Base-by-base conservation (phyloP, 64 coral and sea anemone species). In the Orbicella faveolata region DNA sequence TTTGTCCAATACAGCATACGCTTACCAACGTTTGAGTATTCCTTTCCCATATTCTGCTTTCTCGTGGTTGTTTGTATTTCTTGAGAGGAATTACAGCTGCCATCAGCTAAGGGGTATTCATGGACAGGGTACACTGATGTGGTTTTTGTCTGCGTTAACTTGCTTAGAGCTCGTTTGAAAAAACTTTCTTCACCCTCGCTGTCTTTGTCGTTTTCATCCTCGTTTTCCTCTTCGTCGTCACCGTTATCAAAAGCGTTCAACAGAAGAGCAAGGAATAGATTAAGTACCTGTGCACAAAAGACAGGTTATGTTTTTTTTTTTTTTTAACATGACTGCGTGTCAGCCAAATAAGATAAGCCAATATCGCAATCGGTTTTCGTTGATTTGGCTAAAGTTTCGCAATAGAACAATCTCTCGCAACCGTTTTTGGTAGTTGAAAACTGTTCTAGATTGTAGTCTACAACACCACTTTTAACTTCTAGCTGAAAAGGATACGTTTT, bases 201-300 rank as follows among this genome's bases (percentile, higher is more conserved):
- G 6, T 52, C 82, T 3, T 79, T 57, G 19, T 79, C 84, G 26
- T 76, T 33, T 23, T 85, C 75, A 23, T 75, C 68, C 14, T 63
- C 81, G 35, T 84, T 80, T n/a, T 84, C 81, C 1, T 77, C 89
- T 15, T 77, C 75, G 3, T 91, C 89, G 16, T 91, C 90, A 14
- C 86, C 90, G 63, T 74, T 87, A 61, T 92, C 90, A 74, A 92
- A 92, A 1, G 90, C 90, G 64, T 92, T 92, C 30, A 92, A 44
- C 18, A 92, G 62, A 39, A 92, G 63, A 15, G 90, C 90, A 4
- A 92, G 84, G 6, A 92, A 92, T 35, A 92, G 75, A n/a, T 92
- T 92, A 37, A 92, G 77, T 36, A 92, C 90, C 90, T 92, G 19
- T 21, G 18, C 10, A 74, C 52, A 20, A 33, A 20, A 74, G 4